Evolutionary conservation across 2,888 invertebrate species (phyloP).

Genomic region (Hermodice carunculata): DNA sequence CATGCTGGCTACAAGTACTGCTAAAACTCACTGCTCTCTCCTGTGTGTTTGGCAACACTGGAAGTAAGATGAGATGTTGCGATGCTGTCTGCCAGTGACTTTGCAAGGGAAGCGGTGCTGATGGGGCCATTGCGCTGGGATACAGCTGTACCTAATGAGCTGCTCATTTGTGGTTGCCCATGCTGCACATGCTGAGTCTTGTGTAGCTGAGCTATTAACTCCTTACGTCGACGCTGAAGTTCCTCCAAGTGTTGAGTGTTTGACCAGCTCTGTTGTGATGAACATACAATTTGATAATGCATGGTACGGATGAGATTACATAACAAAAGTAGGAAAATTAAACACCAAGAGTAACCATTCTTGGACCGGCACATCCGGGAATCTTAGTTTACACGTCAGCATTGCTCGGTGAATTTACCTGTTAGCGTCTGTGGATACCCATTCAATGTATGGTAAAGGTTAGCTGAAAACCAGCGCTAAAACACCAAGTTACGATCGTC

Average conservation of each 20-base stretch:
- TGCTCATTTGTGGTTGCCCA: neutral
- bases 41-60: constrained; percentile 2
- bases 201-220: constrained; percentile 27
- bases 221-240: constrained; percentile 17
- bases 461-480: no score
- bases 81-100: constrained; percentile 16
- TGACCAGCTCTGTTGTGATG: constrained; percentile 3
- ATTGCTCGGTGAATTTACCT: no score
- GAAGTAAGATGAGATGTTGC: constrained; percentile 12
- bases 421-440: no score
- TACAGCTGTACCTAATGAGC: no score
- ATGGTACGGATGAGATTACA: neutral
- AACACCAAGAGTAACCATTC: neutral
- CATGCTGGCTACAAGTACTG: no score
- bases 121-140: no score
- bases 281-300: neutral
- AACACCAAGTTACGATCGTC: no score
- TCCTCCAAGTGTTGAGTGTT: constrained; percentile 27
- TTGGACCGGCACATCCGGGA: no score
- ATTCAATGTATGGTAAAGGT: no score
- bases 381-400: no score
- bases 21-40: neutral
- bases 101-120: neutral
- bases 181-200: constrained; percentile 1
- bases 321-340: neutral